phyloP scores from a whole-genome alignment of 2,797 vertebrate species.

The Agapornis canus region DNA sequence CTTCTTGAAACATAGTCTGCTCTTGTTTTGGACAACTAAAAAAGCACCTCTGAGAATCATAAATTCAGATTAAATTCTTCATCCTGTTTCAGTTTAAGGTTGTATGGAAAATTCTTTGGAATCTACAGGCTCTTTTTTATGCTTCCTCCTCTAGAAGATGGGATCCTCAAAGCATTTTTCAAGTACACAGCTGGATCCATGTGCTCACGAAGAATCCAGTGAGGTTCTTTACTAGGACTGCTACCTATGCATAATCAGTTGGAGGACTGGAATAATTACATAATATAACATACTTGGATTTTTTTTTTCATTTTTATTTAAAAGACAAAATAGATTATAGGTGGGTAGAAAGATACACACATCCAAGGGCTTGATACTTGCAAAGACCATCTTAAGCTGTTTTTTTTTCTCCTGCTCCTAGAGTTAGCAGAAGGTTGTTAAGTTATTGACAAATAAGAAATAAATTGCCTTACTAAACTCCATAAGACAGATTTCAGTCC shows the following conservation, averaged over 20 bases:
- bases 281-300: not conserved
- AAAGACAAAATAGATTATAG: not conserved
- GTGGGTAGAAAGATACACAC: not conserved
- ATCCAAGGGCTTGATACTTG: not conserved
- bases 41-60: not conserved
- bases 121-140: not conserved
- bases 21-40: not conserved
- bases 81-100: not conserved
- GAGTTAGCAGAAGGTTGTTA: not conserved
- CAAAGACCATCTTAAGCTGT: not conserved
- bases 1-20: not conserved
- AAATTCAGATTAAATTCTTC: not conserved
- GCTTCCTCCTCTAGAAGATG: not conserved
- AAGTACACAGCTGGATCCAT: not conserved
- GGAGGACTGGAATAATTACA: not conserved
- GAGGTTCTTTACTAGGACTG: not conserved
- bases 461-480: not conserved
- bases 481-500: not conserved
- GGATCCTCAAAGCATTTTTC: not conserved
- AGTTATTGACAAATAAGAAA: not conserved
- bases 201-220: not conserved
- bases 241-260: not conserved
- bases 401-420: not conserved
- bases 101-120: not conserved
- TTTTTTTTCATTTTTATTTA: not conserved